Base-by-base conservation (phyloP, 2,797 vertebrate genomes). In the Pipistrellus nathusii region DNA sequence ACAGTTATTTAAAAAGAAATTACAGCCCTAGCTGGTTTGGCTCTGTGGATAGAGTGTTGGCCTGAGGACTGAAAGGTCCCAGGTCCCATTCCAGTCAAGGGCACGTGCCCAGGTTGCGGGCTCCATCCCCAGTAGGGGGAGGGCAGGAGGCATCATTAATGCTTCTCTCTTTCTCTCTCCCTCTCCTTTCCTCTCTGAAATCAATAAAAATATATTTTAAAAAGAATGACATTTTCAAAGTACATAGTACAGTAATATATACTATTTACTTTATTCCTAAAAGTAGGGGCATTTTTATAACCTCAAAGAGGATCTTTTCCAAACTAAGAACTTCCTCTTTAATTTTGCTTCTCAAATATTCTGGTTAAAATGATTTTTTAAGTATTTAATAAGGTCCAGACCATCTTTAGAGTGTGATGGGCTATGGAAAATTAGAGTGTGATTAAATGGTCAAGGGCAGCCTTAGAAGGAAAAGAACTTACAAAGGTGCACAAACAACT, bases 301-400 rank as follows among this genome's bases (percentile, higher is more conserved):
- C 66, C 14, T 12, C 32, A 88, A 71, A 93, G 64, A 75, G 6
- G 71, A 78, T 25, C 32, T 94, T 82, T 85, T 75, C 64, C 51
- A 88, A 80, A 89, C 20, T 38, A 89, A 83, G 17, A 66, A 21
- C 13, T 86, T 57, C 1, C 41, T 84, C 78, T 84, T 68, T 77
- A 53, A 27, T 53, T 72, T 53, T 88, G 75, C 44, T 69, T 84
- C 66, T 46, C 13, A 62, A 85, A 71, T 71, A 73, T 17, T 59
- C 69, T 44, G 32, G 48, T 73, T 77, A 77, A 55, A 77, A 75
- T 53, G 32, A 25, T 2, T 10, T n/a, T 72, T 15, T 48, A 64
- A 78, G 14, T 27, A 57, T 10, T 69, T 88, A 51, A 75, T 41
- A 76, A 85, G 38, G 25, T 81, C 15, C 76, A 73, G 3, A 32